Percentiles rank a stretch among this genome's conserved stretches.
phyloP scores from a whole-genome alignment of 2,113 vertebrate genomes.

The Corythornis madagascariensis region DNA sequence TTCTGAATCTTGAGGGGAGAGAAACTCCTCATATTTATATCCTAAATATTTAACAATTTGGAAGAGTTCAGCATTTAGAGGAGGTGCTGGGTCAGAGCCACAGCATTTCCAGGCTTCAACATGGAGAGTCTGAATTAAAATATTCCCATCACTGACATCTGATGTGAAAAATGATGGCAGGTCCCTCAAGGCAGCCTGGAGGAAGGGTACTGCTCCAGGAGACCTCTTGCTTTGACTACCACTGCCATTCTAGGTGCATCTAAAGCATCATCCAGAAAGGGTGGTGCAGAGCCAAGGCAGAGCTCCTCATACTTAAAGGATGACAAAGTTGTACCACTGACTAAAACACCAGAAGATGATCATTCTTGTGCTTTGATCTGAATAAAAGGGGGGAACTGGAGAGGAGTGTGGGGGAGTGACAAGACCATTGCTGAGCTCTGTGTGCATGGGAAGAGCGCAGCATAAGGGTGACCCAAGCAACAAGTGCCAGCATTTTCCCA shows the following conservation, averaged over 20 bases:
- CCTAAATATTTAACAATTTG: background rate
- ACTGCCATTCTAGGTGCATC: background rate
- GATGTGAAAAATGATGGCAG: background rate
- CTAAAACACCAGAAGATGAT: background rate
- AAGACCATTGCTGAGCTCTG: background rate
- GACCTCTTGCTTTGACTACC: background rate
- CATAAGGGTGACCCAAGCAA: background rate
- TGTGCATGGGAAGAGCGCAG: background rate
- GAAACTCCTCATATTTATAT: background rate
- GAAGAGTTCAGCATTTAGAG: background rate
- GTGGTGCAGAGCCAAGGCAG: background rate
- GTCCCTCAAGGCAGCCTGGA: background rate
- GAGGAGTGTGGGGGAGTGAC: background rate
- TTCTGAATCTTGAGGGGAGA: background rate
- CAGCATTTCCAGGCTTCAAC: background rate
- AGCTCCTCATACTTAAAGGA: background rate
- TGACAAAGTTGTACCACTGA: background rate
- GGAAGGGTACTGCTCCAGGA: background rate
- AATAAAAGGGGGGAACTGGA: background rate
- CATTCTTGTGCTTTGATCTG: background rate
- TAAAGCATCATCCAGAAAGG: background rate
- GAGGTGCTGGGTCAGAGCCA: background rate
- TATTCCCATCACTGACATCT: background rate
- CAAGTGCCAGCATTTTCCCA: background rate
- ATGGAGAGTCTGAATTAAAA: background rate